These are phyloP conservation scores for Drosophila novamexicana DNA, from an alignment of 1,140 invertebrate genomes.

Conservation along the genomic window DNA sequence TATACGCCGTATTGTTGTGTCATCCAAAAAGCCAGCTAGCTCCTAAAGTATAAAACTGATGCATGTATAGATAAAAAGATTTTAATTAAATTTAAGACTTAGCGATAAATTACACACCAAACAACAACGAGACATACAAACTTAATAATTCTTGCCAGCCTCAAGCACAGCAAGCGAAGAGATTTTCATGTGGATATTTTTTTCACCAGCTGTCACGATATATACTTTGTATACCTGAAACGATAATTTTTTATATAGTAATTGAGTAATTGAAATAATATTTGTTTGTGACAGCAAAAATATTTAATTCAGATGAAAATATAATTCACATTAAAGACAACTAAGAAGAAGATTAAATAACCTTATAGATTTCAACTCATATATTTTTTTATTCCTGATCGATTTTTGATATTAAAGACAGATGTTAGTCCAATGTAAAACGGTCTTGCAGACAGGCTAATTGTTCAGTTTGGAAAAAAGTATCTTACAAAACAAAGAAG, in stretches of 20 bases:
- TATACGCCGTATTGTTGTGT: slow-evolving; percentile 65
- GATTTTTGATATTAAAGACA: too few species aligned
- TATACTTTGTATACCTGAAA: background rate
- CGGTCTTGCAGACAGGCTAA: too few species aligned
- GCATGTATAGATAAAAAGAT: background rate
- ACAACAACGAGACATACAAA: slow-evolving; percentile 41
- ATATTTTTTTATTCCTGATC: too few species aligned
- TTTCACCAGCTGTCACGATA: background rate
- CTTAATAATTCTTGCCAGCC: slow-evolving; percentile 39
- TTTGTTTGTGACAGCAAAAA: too few species aligned
- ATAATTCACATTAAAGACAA: too few species aligned
- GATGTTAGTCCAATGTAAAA: too few species aligned
- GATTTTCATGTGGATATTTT: background rate
- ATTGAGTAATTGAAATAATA: too few species aligned
- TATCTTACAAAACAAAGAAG: too few species aligned
- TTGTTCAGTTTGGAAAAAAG: too few species aligned
- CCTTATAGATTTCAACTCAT: too few species aligned
- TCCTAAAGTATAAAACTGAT: slow-evolving; percentile 5
- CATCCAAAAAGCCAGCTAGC: slow-evolving; percentile 43
- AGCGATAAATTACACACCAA: slow-evolving; percentile 42
- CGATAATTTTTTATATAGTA: background rate
- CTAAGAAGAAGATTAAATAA: too few species aligned
- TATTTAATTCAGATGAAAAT: background rate
- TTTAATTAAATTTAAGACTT: slow-evolving; percentile 41
- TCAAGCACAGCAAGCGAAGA: background rate